A percentile compares a stretch with the other conserved stretches of the same genome.
These are phyloP conservation scores for Polypterus senegalus DNA, from an alignment of 2,113 vertebrate genomes.

Conservation along the genomic window DNA sequence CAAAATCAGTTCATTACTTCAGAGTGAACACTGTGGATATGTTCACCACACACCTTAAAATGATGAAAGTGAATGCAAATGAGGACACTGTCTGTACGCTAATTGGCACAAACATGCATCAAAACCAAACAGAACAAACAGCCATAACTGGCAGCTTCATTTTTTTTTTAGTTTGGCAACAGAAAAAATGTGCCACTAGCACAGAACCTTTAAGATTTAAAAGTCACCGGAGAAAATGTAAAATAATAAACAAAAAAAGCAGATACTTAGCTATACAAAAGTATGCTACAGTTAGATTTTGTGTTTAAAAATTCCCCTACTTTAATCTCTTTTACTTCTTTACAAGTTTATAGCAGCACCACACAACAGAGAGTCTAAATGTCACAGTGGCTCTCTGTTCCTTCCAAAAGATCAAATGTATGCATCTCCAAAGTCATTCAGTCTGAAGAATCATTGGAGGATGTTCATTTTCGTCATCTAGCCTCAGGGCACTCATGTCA, in stretches of 20 bases:
- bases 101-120: conserved; percentile 85
- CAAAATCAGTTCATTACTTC: conserved; percentile 12
- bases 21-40: conserved; percentile 2
- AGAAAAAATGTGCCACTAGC: conserved; percentile 41
- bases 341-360: conserved; percentile 73
- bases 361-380: conserved; percentile 41
- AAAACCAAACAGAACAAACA: conserved; percentile 65
- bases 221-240: conserved; percentile 50
- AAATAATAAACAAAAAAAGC: conserved; percentile 25
- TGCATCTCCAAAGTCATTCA: conserved; percentile 48
- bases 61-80: conserved; percentile 20
- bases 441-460: conserved; percentile 94
- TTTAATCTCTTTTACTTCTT: conserved; percentile 49
- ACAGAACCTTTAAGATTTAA: conserved; percentile 45
- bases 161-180: conserved; percentile 50
- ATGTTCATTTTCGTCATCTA: conserved; percentile 92
- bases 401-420: conserved; percentile 31
- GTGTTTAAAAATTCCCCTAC: conserved; percentile 46
- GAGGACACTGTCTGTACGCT: conserved; percentile 23
- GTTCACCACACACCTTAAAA: conserved; percentile 19
- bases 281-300: conserved; percentile 53
- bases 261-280: conserved; percentile 35
- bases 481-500: conserved; percentile 64
- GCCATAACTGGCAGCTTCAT: conserved; percentile 42
- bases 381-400: conserved; percentile 44